These are phyloP conservation scores for Myrmecophaga tridactyla DNA, from an alignment of 2,113 vertebrate species.

Conservation along the genomic window DNA sequence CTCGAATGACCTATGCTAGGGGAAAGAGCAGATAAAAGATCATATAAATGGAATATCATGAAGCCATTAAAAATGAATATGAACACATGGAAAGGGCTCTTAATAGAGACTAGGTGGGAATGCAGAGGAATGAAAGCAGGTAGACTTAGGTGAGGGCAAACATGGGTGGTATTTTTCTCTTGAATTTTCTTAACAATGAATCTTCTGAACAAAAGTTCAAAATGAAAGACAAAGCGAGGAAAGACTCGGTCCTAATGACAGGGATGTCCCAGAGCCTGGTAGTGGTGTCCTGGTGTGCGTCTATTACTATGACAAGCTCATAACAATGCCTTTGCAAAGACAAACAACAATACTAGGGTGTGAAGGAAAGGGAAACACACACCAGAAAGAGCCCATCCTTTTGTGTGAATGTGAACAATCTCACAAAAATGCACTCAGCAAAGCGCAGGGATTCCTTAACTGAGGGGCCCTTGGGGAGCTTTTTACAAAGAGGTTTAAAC, in stretches of 20 bases:
- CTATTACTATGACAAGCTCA: not conserved
- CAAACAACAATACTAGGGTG: not conserved
- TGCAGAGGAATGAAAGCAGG: not conserved
- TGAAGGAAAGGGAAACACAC: not conserved
- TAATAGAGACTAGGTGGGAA: not conserved
- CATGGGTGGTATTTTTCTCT: not conserved
- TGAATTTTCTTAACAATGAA: constrained; percentile 38
- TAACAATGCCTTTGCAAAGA: not conserved
- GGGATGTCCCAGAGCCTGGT: not conserved
- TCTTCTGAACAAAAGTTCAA: constrained; percentile 16
- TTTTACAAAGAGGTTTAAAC: not conserved
- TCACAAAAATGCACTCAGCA: not conserved
- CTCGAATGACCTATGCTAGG: not conserved
- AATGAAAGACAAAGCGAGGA: not conserved
- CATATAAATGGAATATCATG: not conserved
- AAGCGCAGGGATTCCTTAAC: not conserved
- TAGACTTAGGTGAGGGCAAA: not conserved
- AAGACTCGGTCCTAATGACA: not conserved
- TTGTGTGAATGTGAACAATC: not conserved
- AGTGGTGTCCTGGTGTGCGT: not conserved
- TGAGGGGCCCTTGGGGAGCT: not conserved
- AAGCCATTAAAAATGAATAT: not conserved
- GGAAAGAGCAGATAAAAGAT: not conserved
- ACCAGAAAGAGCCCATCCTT: not conserved
- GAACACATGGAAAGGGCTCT: not conserved